Evolutionary conservation across 2,797 vertebrate species (phyloP), one percentile per base, ranked within the genome.

Genomic region (Propithecus perrieri): DNA sequence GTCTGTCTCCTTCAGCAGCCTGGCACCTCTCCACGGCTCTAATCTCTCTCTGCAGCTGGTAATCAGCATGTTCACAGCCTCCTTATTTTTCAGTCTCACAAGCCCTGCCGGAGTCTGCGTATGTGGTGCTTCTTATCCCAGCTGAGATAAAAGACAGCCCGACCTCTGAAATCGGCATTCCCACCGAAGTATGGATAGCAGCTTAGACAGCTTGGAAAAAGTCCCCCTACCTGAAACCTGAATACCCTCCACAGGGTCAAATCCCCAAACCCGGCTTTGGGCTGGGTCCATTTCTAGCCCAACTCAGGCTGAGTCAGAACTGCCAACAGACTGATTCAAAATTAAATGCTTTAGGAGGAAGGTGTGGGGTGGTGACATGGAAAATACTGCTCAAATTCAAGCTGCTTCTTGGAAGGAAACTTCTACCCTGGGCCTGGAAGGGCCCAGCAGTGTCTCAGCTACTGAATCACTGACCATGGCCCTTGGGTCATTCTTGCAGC

Each of bases 111-210:
- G 33, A 78, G 69, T 57, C 12, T 35, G 87, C 69, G 85, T 87
- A 53, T 4, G 22, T 30, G 94, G 75, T 17, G 74, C 41, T 61
- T 85, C 87, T 91, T 74, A 46, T 53, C 80, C 84, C 53, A 2
- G 33, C 67, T 67, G 94, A 92, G 94, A 92, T 71, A 92, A 95
- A 93, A 91, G 95, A 55, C 2, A 0, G 53, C 41, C 24, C 14
- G 92, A 46, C 83, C 89, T 96, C 91, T 81, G 95, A 97, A 84
- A 97, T 72, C 61, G 90, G 79, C 5, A 38, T 97, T 95, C 78
- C 89, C 94, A 79, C 24, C 1, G 5, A 90, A 86, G 72, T 38
- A 38, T 72, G 83, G 86, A 89, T 13, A 65, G n/a, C 50, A 53
- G 63, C 53, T 83, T 72, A 14, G 85, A 92, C 5, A 59, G 63